These are phyloP conservation scores for Habroteleia sp. DNA, from an alignment of 2,888 invertebrate species.

Conservation along the genomic window DNA sequence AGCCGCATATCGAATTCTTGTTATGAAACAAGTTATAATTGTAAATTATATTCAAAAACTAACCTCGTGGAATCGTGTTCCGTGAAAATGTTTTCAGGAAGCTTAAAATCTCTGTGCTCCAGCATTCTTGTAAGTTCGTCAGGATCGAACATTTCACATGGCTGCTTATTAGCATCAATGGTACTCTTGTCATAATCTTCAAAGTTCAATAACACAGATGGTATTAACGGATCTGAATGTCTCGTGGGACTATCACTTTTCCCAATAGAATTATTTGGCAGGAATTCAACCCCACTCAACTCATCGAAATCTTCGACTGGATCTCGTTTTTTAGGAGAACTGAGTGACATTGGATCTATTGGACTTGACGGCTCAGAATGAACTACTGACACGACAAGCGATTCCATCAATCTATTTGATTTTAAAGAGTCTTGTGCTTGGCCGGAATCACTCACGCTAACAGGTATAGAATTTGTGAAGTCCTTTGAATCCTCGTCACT, in stretches of 20 bases:
- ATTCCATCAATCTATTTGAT: slow-evolving; percentile 66
- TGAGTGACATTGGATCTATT: slow-evolving; percentile 72
- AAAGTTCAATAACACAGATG: slow-evolving; percentile 74
- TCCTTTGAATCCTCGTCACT: slow-evolving; percentile 63
- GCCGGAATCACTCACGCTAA: slow-evolving; percentile 65
- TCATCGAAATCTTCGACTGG: slow-evolving; percentile 5
- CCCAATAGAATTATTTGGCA: slow-evolving; percentile 5
- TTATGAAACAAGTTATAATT: too few relatives aligned
- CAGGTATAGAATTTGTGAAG: slow-evolving; percentile 71
- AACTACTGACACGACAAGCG: slow-evolving; percentile 72
- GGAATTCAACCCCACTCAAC: slow-evolving; percentile 8
- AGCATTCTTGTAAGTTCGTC: slow-evolving; percentile 50
- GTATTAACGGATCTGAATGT: slow-evolving; percentile 73
- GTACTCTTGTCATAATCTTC: slow-evolving; percentile 69
- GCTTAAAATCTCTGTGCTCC: slow-evolving; percentile 66
- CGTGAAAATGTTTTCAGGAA: slow-evolving; percentile 71
- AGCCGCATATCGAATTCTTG: too few relatives aligned
- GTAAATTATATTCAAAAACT: too few relatives aligned
- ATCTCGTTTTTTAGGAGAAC: slow-evolving; percentile 44
- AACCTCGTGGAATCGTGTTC: slow-evolving; percentile 75
- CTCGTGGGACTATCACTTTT: slow-evolving; percentile 66
- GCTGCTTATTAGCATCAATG: slow-evolving; percentile 3
- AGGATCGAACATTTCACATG: slow-evolving; percentile 24
- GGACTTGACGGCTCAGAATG: slow-evolving; percentile 78
- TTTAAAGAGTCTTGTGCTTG: slow-evolving; percentile 64